A percentile compares a stretch with the other conserved stretches of the same genome.
phyloP scores from a whole-genome alignment of 2,113 vertebrate genomes.

The Copsychus sechellarum region DNA sequence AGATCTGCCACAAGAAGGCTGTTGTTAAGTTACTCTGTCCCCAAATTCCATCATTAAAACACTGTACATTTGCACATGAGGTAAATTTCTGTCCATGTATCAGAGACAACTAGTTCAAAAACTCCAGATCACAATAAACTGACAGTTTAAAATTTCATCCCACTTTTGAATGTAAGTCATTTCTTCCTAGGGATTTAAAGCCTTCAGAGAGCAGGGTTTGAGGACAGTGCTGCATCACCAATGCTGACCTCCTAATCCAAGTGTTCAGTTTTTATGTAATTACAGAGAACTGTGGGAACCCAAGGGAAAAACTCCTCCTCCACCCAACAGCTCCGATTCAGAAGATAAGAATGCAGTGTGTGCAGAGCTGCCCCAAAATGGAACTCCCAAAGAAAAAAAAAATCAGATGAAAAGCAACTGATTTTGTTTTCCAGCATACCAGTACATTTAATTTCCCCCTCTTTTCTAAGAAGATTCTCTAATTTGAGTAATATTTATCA shows the following conservation, averaged over 20 bases:
- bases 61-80: fast-evolving
- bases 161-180: neutral
- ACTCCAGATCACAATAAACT: neutral
- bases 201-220: neutral
- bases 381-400: neutral
- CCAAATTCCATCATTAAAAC: neutral
- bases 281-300: constrained; percentile 12
- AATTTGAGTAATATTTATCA: neutral
- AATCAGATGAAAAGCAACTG: neutral
- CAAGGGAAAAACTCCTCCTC: constrained; percentile 46
- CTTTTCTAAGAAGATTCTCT: neutral
- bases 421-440: neutral
- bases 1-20: neutral
- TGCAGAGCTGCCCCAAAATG: neutral
- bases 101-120: neutral
- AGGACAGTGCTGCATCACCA: neutral
- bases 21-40: neutral
- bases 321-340: neutral
- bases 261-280: neutral
- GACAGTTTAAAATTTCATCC: neutral
- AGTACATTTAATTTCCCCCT: neutral
- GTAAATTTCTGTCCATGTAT: neutral
- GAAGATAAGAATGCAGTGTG: neutral
- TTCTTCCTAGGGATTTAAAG: neutral
- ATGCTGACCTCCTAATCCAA: neutral